Conservation (phyloP, 2,888 invertebrate genomes). For the Sesia apiformis region DNA sequence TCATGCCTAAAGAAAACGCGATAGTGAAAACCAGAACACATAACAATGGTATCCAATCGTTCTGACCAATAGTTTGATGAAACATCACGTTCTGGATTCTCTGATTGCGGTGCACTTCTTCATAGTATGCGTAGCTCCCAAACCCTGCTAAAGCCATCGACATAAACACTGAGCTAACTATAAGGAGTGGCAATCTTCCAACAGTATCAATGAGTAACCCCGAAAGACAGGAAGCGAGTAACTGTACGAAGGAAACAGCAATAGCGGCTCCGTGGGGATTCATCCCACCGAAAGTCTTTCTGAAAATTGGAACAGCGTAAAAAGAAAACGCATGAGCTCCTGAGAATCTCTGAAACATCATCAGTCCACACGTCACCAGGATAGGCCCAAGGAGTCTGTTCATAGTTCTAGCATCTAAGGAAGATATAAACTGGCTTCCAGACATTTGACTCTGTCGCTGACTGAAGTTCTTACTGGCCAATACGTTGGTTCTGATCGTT, state of each 20-base stretch:
- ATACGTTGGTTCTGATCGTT: slow-evolving; percentile 80
- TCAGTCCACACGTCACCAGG: slow-evolving; percentile 87
- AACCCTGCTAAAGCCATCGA: slow-evolving; percentile 89
- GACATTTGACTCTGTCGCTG: slow-evolving; percentile 63
- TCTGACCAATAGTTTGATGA: slow-evolving; percentile 72
- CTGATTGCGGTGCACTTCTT: slow-evolving; percentile 77
- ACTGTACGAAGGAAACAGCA: slow-evolving; percentile 88
- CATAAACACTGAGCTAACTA: slow-evolving; percentile 89
- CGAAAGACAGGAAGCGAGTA: slow-evolving; percentile 87
- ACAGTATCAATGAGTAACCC: slow-evolving; percentile 89
- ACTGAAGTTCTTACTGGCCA: slow-evolving; percentile 69
- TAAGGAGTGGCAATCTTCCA: slow-evolving; percentile 87
- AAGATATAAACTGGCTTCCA: slow-evolving; percentile 52
- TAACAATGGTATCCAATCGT: slow-evolving; percentile 88
- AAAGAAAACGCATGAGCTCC: slow-evolving; percentile 90
- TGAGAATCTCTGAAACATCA: slow-evolving; percentile 91
- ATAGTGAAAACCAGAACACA: slow-evolving; percentile 89
- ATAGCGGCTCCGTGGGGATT: slow-evolving; percentile 90
- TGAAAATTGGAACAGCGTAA: slow-evolving; percentile 90
- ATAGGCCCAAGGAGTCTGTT: slow-evolving; percentile 79
- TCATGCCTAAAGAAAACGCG: slow-evolving; percentile 90
- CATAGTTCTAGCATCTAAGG: slow-evolving; percentile 59
- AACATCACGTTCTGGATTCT: slow-evolving; percentile 67
- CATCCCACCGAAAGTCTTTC: slow-evolving; percentile 86
- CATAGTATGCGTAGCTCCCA: slow-evolving; percentile 88